These are phyloP conservation scores for Mamestra brassicae DNA, from an alignment of 2,888 invertebrate species.

Conservation along the genomic window DNA sequence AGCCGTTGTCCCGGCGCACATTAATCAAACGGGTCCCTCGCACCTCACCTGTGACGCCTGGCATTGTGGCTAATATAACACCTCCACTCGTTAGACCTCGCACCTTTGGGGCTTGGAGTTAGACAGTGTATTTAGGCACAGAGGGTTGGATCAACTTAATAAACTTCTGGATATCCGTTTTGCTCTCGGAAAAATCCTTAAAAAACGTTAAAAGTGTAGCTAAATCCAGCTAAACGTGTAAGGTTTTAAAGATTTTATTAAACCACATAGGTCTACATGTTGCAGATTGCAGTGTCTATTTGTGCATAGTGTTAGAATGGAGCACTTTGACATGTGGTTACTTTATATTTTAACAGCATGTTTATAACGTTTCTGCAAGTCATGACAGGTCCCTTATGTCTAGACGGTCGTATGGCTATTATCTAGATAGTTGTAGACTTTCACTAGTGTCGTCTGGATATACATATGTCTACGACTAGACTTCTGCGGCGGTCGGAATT, in stretches of 20 bases:
- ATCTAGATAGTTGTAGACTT: conserved; percentile 24
- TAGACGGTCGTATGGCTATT: conserved; percentile 38
- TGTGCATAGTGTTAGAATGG: not conserved
- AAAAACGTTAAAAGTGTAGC: too few relatives aligned
- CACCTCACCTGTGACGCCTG: conserved; percentile 54
- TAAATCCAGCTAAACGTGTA: too few relatives aligned
- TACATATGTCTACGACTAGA: conserved; percentile 32
- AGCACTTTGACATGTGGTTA: too few relatives aligned
- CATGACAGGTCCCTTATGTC: conserved; percentile 32
- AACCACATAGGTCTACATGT: too few relatives aligned
- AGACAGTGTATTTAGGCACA: conserved; percentile 19
- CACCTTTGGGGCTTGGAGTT: conserved; percentile 23
- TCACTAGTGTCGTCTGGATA: conserved; percentile 27
- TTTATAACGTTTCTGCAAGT: conserved; percentile 15
- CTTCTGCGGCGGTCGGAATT: conserved; percentile 17
- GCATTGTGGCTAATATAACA: conserved; percentile 51
- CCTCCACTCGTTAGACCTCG: conserved; percentile 40
- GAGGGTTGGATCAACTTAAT: not conserved
- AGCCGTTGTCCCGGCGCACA: conserved; percentile 61
- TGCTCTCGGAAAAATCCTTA: not conserved
- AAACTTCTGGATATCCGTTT: not conserved
- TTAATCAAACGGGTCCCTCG: conserved; percentile 72
- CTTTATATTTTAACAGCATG: not conserved
- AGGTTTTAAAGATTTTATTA: too few relatives aligned
- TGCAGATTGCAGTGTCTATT: not conserved